Evolutionary conservation across 2,797 vertebrate genomes (phyloP).

Genomic region (Rhadinocentrus ornatus): DNA sequence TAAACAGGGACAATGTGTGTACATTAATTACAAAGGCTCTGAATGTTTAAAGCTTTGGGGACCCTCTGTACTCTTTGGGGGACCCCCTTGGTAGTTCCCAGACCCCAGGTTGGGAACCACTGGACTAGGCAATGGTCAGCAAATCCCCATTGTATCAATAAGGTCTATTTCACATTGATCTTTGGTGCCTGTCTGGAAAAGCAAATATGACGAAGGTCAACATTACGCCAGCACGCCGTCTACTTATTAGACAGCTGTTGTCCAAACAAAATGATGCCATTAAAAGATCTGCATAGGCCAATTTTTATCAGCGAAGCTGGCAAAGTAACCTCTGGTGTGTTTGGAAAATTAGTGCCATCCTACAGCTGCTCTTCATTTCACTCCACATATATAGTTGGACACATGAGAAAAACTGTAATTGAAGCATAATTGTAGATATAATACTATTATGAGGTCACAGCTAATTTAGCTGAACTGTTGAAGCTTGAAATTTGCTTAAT

Average conservation of each 20-base stretch:
- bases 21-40: too few species aligned
- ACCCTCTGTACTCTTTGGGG: too few species aligned
- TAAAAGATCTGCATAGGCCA: not conserved
- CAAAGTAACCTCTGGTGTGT: not conserved
- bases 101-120: too few species aligned
- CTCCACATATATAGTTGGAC: not conserved
- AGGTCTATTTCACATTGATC: not conserved
- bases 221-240: not conserved
- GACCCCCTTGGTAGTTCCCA: too few species aligned
- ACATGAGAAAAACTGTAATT: not conserved
- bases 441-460: not conserved
- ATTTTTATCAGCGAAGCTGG: not conserved
- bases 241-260: not conserved
- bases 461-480: not conserved
- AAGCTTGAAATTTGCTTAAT: not conserved
- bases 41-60: too few species aligned
- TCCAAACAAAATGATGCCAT: not conserved
- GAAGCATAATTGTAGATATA: not conserved
- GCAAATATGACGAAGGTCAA: not conserved
- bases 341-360: not conserved
- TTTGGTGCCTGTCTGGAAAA: not conserved
- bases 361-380: not conserved
- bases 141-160: not conserved
- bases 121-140: not conserved
- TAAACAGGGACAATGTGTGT: too few species aligned